Conservation (phyloP, 2,797 vertebrate species). For the Macrochelys suwanniensis region DNA sequence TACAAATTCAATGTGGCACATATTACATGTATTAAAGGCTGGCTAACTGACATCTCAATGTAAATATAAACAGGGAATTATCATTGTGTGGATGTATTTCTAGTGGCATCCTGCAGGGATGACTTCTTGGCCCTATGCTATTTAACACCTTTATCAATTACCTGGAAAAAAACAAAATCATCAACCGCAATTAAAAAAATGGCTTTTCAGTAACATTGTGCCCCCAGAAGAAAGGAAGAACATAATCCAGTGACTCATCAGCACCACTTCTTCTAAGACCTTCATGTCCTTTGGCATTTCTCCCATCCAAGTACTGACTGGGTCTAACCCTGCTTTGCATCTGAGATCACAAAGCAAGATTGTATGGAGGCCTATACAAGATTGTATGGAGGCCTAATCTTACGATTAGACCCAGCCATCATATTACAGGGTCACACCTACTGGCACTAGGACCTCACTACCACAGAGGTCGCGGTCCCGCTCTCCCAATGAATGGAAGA, state of each 20-base stretch:
- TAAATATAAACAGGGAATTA: not conserved
- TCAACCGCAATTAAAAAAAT: not conserved
- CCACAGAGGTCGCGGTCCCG: accelerated
- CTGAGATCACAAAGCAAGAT: not conserved
- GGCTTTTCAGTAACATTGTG: accelerated
- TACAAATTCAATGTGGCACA: not conserved
- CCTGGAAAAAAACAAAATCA: not conserved
- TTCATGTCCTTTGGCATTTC: not conserved
- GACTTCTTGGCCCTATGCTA: not conserved
- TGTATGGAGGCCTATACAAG: not conserved
- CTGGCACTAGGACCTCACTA: not conserved
- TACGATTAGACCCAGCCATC: not conserved
- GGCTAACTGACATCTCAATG: not conserved
- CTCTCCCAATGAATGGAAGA: not conserved
- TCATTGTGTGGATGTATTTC: not conserved
- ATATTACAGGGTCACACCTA: accelerated
- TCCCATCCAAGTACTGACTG: not conserved
- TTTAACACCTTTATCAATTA: not conserved
- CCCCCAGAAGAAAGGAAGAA: not conserved
- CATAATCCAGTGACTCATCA: not conserved
- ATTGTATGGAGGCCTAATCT: not conserved
- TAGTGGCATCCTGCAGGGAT: not conserved
- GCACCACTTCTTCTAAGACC: not conserved
- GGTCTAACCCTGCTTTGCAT: not conserved
- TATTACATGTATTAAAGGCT: not conserved